Percentiles rank a stretch among this genome's conserved stretches.
phyloP scores from a whole-genome alignment of 2,888 invertebrate species.

The Diloba caeruleocephala region DNA sequence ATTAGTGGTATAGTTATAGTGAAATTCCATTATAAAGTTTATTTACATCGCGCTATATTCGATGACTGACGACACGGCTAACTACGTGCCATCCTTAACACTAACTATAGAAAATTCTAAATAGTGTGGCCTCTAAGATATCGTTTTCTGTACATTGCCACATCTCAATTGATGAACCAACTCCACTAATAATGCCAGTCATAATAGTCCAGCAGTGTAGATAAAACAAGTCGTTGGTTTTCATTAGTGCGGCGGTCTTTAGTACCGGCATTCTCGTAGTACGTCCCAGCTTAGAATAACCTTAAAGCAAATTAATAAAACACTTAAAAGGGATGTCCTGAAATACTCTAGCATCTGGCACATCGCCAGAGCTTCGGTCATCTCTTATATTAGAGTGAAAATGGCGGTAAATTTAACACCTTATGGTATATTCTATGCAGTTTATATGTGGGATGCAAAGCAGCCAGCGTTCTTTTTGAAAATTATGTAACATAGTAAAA shows the following conservation, averaged over 20 bases:
- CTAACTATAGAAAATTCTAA: conserved; percentile 24
- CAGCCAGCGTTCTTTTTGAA: conserved; percentile 16
- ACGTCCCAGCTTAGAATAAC: conserved; percentile 71
- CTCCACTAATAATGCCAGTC: background rate
- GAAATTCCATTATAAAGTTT: conserved; percentile 44
- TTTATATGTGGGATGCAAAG: conserved; percentile 18
- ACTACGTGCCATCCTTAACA: conserved; percentile 40
- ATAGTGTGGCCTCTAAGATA: conserved; percentile 3
- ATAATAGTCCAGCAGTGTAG: conserved; percentile 22
- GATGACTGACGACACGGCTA: conserved; percentile 49
- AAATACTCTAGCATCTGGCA: conserved; percentile 80
- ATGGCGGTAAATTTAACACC: conserved; percentile 56
- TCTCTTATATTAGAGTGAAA: conserved; percentile 71
- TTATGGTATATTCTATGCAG: conserved; percentile 47
- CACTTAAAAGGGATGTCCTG: conserved; percentile 82
- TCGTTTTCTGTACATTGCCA: conserved; percentile 31
- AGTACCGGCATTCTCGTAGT: conserved; percentile 54
- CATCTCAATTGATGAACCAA: conserved; percentile 11
- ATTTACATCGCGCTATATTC: conserved; percentile 49
- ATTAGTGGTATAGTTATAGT: conserved; percentile 21
- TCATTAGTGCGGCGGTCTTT: conserved; percentile 24
- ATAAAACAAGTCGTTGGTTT: conserved; percentile 35
- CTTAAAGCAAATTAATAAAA: conserved; percentile 86
- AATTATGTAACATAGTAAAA: conserved; percentile 24
- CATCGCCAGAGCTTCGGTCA: conserved; percentile 74